Evolutionary conservation across 2,113 vertebrate genomes (phyloP).

Genomic region (Zosterops pallidus): DNA sequence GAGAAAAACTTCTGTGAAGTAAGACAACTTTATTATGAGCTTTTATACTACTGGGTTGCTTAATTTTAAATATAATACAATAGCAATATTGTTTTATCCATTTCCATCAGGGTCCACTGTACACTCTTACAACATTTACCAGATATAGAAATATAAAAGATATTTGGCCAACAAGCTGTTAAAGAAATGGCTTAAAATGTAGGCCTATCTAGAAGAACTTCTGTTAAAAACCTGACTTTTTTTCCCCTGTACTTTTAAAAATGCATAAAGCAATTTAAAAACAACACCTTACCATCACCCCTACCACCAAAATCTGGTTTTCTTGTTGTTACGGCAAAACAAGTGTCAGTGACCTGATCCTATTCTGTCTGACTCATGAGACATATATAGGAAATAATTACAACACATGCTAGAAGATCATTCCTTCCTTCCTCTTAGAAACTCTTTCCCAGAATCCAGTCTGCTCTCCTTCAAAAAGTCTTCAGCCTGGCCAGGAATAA

Average conservation of each 20-base stretch:
- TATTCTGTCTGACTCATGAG: not conserved
- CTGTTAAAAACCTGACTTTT: not conserved
- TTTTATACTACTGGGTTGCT: not conserved
- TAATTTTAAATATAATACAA: not conserved
- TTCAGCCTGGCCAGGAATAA: not conserved
- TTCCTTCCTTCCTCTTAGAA: not conserved
- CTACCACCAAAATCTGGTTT: not conserved
- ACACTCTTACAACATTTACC: not conserved
- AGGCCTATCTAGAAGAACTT: not conserved
- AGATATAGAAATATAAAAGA: not conserved
- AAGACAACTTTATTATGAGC: not conserved
- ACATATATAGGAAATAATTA: not conserved
- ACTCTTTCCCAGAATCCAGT: not conserved
- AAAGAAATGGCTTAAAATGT: not conserved
- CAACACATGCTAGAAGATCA: not conserved
- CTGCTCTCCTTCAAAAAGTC: not conserved
- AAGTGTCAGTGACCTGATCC: not conserved
- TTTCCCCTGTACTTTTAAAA: not conserved
- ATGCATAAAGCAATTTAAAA: not conserved
- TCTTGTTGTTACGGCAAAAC: not conserved
- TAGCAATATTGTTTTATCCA: not conserved
- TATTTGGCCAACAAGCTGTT: not conserved
- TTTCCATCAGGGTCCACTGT: not conserved
- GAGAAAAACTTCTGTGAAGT: not conserved
- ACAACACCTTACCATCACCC: not conserved